Percentiles rank a stretch among this genome's conserved stretches.
These are phyloP conservation scores for Pachydiplax longipennis DNA, from an alignment of 2,888 invertebrate genomes.

Conservation along the genomic window DNA sequence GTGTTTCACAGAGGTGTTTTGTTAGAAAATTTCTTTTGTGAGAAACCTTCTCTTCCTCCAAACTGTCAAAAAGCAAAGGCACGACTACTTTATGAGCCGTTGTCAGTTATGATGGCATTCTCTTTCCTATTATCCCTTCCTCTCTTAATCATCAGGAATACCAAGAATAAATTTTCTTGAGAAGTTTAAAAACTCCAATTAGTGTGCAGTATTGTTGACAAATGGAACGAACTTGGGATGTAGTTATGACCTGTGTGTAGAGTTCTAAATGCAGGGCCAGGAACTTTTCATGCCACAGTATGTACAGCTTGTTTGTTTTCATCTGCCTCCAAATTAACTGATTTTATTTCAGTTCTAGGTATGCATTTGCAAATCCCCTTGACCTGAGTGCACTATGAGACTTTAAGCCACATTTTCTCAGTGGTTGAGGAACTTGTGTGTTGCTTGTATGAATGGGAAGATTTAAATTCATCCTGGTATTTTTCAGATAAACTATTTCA, in stretches of 20 bases:
- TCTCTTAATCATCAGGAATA: background rate
- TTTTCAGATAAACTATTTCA: slow-evolving; percentile 47
- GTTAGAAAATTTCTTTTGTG: slow-evolving; percentile 30
- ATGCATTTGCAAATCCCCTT: slow-evolving; percentile 50
- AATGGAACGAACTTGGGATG: slow-evolving; percentile 20
- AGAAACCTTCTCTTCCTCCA: slow-evolving; percentile 33
- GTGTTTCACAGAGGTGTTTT: slow-evolving; percentile 43
- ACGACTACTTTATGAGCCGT: background rate
- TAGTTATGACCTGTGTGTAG: slow-evolving; percentile 42
- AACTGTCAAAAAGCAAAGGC: slow-evolving; percentile 3
- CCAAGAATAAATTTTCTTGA: slow-evolving; percentile 27
- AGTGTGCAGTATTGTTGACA: slow-evolving; percentile 46
- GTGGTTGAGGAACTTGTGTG: slow-evolving; percentile 41
- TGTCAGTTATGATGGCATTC: slow-evolving; percentile 5
- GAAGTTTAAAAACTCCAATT: slow-evolving; percentile 30
- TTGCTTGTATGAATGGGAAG: slow-evolving; percentile 35
- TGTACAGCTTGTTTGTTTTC: slow-evolving; percentile 33
- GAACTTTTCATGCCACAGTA: slow-evolving; percentile 44
- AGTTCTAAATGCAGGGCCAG: slow-evolving; percentile 42
- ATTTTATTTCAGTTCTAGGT: slow-evolving; percentile 46
- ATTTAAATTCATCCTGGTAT: slow-evolving; percentile 43
- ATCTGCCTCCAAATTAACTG: slow-evolving; percentile 41
- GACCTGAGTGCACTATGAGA: slow-evolving; percentile 49
- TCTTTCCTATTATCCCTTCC: background rate
- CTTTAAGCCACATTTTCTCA: slow-evolving; percentile 18